These are phyloP conservation scores for Ruditapes philippinarum DNA, from an alignment of 1,140 invertebrate genomes.

Conservation along the genomic window DNA sequence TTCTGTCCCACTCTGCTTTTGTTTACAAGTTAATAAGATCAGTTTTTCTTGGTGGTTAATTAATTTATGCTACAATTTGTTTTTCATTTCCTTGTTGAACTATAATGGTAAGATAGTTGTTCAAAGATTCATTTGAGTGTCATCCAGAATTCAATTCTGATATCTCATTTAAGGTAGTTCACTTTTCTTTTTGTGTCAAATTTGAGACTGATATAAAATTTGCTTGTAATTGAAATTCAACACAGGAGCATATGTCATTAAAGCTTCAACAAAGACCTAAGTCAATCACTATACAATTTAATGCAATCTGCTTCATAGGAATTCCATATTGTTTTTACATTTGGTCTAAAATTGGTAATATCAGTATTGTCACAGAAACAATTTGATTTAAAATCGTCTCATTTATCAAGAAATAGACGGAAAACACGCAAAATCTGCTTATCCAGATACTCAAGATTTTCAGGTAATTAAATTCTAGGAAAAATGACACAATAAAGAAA, in stretches of 20 bases:
- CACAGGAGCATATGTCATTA: too few relatives aligned
- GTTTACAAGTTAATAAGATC: neutral
- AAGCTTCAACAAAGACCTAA: too few relatives aligned
- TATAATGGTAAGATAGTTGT: too few relatives aligned
- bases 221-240: too few relatives aligned
- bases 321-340: neutral
- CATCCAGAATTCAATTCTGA: too few relatives aligned
- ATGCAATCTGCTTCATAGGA: conserved; percentile 6
- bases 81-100: too few relatives aligned
- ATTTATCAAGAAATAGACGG: conserved; percentile 64
- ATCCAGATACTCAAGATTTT: conserved; percentile 37
- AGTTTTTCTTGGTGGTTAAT: neutral
- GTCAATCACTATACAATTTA: neutral
- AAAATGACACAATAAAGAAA: conserved; percentile 64
- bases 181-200: too few relatives aligned
- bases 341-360: conserved; percentile 38
- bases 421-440: conserved; percentile 58
- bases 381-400: conserved; percentile 58
- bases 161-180: too few relatives aligned
- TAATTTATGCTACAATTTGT: neutral
- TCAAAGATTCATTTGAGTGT: too few relatives aligned
- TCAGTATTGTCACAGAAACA: conserved; percentile 33
- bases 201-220: too few relatives aligned
- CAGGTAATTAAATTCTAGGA: conserved; percentile 52
- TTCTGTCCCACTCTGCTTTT: neutral